phyloP scores from a whole-genome alignment of 1,140 invertebrate species.

The Brachionus rotundiformis region DNA sequence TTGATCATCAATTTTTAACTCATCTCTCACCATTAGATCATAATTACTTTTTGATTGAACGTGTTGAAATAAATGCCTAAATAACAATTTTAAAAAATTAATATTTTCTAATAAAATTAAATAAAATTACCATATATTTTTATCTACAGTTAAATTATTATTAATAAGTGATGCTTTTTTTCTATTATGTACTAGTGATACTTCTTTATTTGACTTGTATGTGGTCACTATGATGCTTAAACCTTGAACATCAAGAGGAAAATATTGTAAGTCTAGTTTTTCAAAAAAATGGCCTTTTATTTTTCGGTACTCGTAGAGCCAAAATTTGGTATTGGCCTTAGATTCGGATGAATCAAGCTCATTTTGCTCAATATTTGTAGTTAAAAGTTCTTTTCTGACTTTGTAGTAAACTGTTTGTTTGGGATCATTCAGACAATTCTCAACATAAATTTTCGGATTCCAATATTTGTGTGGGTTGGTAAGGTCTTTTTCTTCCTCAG shows the following conservation, averaged over 20 bases:
- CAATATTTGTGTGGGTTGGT: conserved; percentile 12
- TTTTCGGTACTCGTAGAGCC: not conserved
- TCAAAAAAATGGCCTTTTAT: conserved; percentile 34
- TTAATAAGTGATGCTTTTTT: conserved; percentile 45
- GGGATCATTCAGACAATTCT: conserved; percentile 51
- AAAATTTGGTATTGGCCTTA: not conserved
- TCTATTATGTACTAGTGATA: conserved; percentile 42
- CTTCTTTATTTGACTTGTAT: conserved; percentile 49
- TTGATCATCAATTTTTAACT: conserved; percentile 52
- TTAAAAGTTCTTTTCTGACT: conserved; percentile 11
- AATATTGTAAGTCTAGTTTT: not conserved
- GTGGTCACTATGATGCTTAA: conserved; percentile 52
- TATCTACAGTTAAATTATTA: conserved; percentile 51
- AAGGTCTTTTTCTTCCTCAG: conserved; percentile 4
- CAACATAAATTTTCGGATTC: conserved; percentile 52
- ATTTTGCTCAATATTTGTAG: not conserved
- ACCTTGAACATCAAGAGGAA: conserved; percentile 46
- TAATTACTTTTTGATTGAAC: conserved; percentile 54
- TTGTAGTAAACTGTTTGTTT: conserved; percentile 35
- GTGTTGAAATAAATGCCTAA: conserved; percentile 55
- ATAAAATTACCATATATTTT: conserved; percentile 35
- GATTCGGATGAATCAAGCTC: not conserved
- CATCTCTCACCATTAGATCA: conserved; percentile 52
- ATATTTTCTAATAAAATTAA: too few relatives aligned
- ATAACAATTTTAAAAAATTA: not conserved